A percentile compares a stretch with the other conserved stretches of the same genome.
Evolutionary conservation across 2,113 vertebrate species (phyloP).

Genomic region (Forbesichthys agassizii): DNA sequence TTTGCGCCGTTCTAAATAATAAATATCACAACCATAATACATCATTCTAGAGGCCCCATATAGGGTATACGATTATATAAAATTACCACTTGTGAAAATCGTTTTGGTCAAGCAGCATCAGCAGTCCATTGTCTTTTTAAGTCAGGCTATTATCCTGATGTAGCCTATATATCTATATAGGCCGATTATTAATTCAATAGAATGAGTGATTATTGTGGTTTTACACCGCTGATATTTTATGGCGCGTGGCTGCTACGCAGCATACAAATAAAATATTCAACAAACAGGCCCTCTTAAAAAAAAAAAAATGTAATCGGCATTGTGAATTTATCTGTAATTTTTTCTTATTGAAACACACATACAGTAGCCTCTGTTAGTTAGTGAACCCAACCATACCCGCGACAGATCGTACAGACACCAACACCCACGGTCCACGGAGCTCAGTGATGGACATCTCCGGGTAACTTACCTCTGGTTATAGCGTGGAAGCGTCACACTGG

Average conservation of each 20-base stretch:
- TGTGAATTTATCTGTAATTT: neutral
- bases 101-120: neutral
- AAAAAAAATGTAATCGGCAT: neutral
- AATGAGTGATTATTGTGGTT: conserved; percentile 24
- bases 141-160: neutral
- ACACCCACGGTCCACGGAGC: conserved; percentile 18
- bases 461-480: conserved; percentile 67
- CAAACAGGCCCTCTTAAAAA: conserved; percentile 9
- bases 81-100: neutral
- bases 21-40: no score
- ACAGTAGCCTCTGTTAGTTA: neutral
- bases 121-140: neutral
- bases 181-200: conserved; percentile 28
- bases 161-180: neutral
- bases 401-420: conserved; percentile 35
- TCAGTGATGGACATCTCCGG: conserved; percentile 43
- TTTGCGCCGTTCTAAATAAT: no score
- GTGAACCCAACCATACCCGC: neutral
- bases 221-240: conserved; percentile 29
- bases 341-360: neutral
- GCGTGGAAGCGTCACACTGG: conserved; percentile 39
- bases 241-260: conserved; percentile 69
- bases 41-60: no score
- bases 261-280: conserved; percentile 56
- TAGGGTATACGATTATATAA: neutral